Evolutionary conservation across 2,113 vertebrate species (phyloP), one percentile per base, ranked within the genome.

Genomic region (Phrynosoma platyrhinos): DNA sequence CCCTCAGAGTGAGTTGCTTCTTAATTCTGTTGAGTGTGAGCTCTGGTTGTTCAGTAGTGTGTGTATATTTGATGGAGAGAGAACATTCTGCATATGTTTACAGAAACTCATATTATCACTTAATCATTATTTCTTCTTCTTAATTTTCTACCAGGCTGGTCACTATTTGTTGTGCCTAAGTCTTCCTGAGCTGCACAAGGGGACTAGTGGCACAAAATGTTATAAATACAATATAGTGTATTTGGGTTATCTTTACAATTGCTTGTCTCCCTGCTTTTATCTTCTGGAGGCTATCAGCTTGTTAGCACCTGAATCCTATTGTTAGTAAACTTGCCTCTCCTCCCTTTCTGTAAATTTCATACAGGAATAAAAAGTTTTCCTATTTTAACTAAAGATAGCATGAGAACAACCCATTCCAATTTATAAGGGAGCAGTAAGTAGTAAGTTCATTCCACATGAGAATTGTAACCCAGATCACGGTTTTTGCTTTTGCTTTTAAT

Each of bases 341-440:
- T 25, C 8, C 25, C 81, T 47, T 42, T 52, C 25, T 27, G 16
- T 32, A 71, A 14, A 36, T 80, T 80, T 58, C 62, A 79, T 71
- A 53, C 10, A 66, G 5, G 27, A 82, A 32, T 47, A 23, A 64
- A 82, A 66, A 25, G 58, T 75, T 75, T 9, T 40, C 36, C 77
- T 72, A 53, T 30, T 62, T 81, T 72, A 30, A 27, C 21, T 32
- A 74, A 74, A 18, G 25, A 81, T 81, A 8, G 18, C 52, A 71
- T 75, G 68, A 82, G 53, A 80, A 40, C 78, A 81, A 42, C n/a
- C 8, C 18, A 71, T 86, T 86, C 47, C 77, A 86, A 71, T 86
- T n/a, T 86, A 40, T 47, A 86, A 86, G 42, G 66, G 77, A 27
- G 30, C 75, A 47, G 75, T 88, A 47, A 83, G 27, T n/a, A n/a